Evolutionary conservation across 30 jellyfish, hydroid and myxozoan genomes (phyloP), one percentile per base, ranked within the genome.

Genomic region (Aurelia aurita complex sp. Pacific): DNA sequence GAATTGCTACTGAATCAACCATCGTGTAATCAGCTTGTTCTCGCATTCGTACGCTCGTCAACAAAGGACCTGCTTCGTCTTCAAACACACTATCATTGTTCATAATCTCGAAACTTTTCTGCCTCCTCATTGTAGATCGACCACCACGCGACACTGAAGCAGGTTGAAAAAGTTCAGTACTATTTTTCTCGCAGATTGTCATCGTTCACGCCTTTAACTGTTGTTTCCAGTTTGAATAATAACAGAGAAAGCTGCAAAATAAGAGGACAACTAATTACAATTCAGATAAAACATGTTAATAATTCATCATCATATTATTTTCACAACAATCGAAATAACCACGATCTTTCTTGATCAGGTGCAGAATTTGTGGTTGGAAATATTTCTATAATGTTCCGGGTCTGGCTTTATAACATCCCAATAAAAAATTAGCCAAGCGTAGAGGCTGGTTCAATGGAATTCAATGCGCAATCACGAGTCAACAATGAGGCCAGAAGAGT

Each of bases 91-190:
- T 52, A 73, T 63, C 53, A 7, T 73, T 73, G 40, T 73, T 67
- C 83, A 73, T 10, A 33, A 53, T 73, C 23, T 73, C 83, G 71
- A 73, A 73, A 10, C 71, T 29, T 17, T 51, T 73, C 71, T 73
- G 69, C 12, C 83, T 19, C 33, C 16, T 16, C 60, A 73, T 35
- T 54, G 55, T 18, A 16, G 46, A 14, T 73, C 52, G 32, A 17
- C 70, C 70, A 61, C 36, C 11, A 17, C 36, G 32, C 36, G 11
- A 2, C 32, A 5, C 13, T 13, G 36, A 61, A 61, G 32, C 70
- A 61, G 70, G 32, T 46, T 46, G 57, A 61, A 61, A 61, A 61
- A 23, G 38, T 23, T 61, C 70, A 61, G 36, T 42, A 10, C 73
- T 46, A 1, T 40, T 16, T 10, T 36, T 73, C 52, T 43, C 83